Evolutionary conservation across 2,113 vertebrate genomes (phyloP).

Genomic region (Oxyura jamaicensis): DNA sequence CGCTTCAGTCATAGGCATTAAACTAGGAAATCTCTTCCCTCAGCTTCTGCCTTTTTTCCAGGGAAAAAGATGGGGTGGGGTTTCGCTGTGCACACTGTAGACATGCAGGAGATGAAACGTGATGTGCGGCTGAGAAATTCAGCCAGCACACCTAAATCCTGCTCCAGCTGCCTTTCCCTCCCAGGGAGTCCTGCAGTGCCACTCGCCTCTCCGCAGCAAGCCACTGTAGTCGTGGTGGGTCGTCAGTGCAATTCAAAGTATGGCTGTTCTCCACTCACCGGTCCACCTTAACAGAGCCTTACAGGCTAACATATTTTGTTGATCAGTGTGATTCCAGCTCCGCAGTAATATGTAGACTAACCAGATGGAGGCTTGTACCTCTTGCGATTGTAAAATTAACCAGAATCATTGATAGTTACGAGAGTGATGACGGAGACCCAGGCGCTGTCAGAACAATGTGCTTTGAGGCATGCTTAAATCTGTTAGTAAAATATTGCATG

Average conservation of each 20-base stretch:
- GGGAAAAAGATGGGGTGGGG: background rate
- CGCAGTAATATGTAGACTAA: constrained; percentile 57
- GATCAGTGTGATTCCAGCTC: constrained; percentile 58
- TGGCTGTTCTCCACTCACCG: background rate
- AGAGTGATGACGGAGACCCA: constrained; percentile 65
- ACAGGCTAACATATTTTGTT: constrained; percentile 60
- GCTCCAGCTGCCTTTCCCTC: rapidly evolving
- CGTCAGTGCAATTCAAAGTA: background rate
- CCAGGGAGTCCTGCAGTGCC: background rate
- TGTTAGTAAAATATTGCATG: constrained; percentile 51
- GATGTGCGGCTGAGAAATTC: background rate
- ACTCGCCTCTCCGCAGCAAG: background rate
- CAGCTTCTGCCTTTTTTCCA: background rate
- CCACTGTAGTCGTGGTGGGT: rapidly evolving
- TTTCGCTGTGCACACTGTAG: background rate
- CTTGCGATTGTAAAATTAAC: constrained; percentile 68
- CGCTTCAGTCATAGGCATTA: background rate
- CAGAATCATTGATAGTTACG: constrained; percentile 50
- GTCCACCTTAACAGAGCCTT: constrained; percentile 57
- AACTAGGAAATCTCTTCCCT: background rate
- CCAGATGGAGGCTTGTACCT: constrained; percentile 68
- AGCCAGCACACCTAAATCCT: background rate
- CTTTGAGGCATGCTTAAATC: constrained; percentile 66
- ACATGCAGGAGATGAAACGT: background rate
- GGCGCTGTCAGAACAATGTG: constrained; percentile 67